Conservation (phyloP, 2,888 invertebrate genomes). For the Lepidochrysops patricia region DNA sequence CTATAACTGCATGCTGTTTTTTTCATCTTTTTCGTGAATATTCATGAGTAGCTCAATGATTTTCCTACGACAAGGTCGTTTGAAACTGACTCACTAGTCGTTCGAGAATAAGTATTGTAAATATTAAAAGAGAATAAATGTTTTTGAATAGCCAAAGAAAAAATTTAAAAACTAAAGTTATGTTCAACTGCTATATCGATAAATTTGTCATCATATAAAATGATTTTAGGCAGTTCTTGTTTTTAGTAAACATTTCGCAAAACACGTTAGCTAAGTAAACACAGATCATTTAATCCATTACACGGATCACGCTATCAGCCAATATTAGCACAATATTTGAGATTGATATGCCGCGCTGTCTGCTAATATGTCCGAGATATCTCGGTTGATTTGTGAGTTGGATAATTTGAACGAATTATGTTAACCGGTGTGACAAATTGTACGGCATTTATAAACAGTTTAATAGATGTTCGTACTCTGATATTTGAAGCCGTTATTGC, state of each 20-base stretch:
- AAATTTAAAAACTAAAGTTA: background rate
- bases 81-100: background rate
- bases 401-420: background rate
- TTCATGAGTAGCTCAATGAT: background rate
- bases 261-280: background rate
- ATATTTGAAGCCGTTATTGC: background rate
- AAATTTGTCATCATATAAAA: no score
- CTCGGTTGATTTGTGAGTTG: background rate
- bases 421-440: background rate
- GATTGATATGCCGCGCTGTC: background rate
- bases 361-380: background rate
- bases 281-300: background rate
- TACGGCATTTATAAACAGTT: background rate
- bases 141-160: background rate
- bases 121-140: background rate
- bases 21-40: constrained; percentile 9
- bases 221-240: no score
- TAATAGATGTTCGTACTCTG: background rate
- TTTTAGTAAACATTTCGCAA: background rate
- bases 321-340: background rate
- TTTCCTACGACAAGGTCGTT: constrained; percentile 2
- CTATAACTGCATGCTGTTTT: constrained; percentile 16
- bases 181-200: background rate
- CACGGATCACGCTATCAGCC: constrained; percentile 1
- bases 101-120: no score